A percentile compares a stretch with the other conserved stretches of the same genome.
Evolutionary conservation across 2,113 vertebrate genomes (phyloP).

Genomic region (Erinaceus europaeus): DNA sequence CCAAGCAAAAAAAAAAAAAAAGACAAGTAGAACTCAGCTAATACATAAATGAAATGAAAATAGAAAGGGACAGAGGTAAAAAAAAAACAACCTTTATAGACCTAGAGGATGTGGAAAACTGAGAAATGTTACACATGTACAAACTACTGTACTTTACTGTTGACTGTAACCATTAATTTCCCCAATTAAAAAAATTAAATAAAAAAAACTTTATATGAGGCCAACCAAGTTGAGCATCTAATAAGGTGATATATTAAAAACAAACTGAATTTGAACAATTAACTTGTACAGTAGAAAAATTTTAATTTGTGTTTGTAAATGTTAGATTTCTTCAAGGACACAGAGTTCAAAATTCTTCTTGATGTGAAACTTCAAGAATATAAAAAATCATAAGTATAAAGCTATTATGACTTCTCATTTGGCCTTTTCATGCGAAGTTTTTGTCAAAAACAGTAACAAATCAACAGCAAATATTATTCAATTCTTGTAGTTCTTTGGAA

Average conservation of each 20-base stretch:
- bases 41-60: constrained; percentile 20
- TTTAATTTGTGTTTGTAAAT: background rate
- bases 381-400: background rate
- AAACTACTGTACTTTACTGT: too few relatives aligned
- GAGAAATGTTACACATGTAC: too few relatives aligned
- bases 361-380: background rate
- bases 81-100: too few relatives aligned
- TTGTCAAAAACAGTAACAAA: background rate
- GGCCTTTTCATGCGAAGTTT: background rate
- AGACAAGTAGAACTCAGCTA: background rate
- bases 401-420: background rate
- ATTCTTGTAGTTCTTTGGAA: background rate
- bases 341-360: background rate
- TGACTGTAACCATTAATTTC: too few relatives aligned
- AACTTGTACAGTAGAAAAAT: background rate
- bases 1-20: background rate
- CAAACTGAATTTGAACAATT: background rate
- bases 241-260: constrained; percentile 22
- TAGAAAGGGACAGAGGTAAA: background rate
- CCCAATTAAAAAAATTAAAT: too few relatives aligned
- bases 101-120: too few relatives aligned
- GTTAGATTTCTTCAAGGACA: background rate
- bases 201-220: background rate
- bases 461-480: background rate
- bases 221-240: background rate